These are phyloP conservation scores for Typhlomys cinereus DNA, from an alignment of 2,113 vertebrate genomes.

Conservation along the genomic window DNA sequence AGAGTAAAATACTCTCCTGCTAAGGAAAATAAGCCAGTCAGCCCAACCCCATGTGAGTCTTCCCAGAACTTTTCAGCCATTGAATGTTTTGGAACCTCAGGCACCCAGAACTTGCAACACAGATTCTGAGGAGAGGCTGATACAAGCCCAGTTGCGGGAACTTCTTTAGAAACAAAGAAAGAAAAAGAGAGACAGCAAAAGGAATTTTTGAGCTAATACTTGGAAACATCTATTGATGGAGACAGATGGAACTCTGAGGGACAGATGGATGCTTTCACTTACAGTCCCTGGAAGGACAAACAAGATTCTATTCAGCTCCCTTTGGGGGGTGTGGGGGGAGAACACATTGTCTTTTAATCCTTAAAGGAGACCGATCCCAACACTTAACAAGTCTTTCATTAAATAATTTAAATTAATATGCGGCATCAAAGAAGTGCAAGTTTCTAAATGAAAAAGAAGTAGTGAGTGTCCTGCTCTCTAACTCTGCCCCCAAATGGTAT, in stretches of 20 bases:
- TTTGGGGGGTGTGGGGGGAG: not conserved
- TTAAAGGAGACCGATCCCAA: not conserved
- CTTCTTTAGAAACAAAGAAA: not conserved
- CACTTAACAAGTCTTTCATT: not conserved
- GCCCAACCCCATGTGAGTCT: not conserved
- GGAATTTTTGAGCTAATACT: not conserved
- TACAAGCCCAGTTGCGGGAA: not conserved
- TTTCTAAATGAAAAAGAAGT: not conserved
- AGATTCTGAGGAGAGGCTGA: not conserved
- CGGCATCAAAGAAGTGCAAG: not conserved
- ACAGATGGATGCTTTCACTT: not conserved
- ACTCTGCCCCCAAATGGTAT: not conserved
- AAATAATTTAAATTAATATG: not conserved
- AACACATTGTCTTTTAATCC: not conserved
- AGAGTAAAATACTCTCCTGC: constrained; percentile 25
- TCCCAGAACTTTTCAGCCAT: not conserved
- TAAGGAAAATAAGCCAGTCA: constrained; percentile 36
- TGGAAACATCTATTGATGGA: not conserved
- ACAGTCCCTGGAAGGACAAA: not conserved
- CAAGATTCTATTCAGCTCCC: not conserved
- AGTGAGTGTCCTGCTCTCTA: not conserved
- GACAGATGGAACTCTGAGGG: not conserved
- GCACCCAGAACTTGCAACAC: not conserved
- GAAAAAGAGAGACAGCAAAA: not conserved
- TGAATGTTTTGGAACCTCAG: not conserved